Evolutionary conservation across 2,113 vertebrate genomes (phyloP), one percentile per base, ranked within the genome.

Genomic region (Phainopepla nitens): DNA sequence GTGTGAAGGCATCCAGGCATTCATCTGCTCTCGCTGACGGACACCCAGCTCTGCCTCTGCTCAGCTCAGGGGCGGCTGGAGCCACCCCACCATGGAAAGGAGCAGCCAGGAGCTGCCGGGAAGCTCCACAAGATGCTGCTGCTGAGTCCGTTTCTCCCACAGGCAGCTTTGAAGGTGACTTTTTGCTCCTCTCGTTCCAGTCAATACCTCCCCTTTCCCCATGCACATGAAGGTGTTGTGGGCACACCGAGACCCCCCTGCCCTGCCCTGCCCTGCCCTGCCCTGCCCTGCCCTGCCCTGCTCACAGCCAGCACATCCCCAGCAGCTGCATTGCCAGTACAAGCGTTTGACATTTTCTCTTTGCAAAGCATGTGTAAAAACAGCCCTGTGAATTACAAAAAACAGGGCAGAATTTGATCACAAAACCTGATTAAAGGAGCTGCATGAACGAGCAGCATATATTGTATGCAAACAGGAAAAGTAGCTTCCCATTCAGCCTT

Each of bases 381-480:
- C 44, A 83, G 72, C 45, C 60, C 69, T 13, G 39, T 36, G 68
- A 91, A 92, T 92, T 73, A 36, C 27, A 24, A 45, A 39, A 41
- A 73, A 39, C 75, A 73, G 92, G 47, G 24, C 33, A 41, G 71
- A 62, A 86, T 88, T 54, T 81, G 85, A 93, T 96, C 90, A 66
- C 85, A 25, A 66, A 90, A 41, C 28, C 36, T 71, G 89, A 94
- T 89, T 80, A 93, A 94, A 93, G 53, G 90, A 82, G 57, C 39
- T 79, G 80, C 73, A 33, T 86, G 81, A 91, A 94, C 83, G 82
- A 93, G 61, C 60, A 86, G 83, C 41, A 7, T 28, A 62, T 79
- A 90, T 53, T 91, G 79, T 47, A 81, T n/a, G 85, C 75, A 83
- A 94, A 65, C 51, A 83, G 90, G 91, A 75, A 57, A 88, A 92